Evolutionary conservation across 2,113 vertebrate genomes (phyloP), one percentile per base, ranked within the genome.

Genomic region (Arizona elegans): DNA sequence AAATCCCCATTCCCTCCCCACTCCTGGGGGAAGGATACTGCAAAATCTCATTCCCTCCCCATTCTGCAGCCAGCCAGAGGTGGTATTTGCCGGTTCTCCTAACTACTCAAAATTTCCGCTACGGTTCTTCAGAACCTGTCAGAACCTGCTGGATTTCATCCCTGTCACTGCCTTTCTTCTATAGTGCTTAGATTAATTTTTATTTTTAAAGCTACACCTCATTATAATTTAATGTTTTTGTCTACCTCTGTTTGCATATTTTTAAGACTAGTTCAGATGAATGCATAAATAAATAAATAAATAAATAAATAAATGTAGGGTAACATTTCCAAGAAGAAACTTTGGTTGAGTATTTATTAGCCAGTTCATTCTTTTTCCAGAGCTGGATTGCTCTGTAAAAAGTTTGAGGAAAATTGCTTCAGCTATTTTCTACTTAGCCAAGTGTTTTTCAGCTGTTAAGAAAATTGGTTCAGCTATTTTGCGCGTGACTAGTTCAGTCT

Each of bases 401-500:
- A 96, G 92, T 95, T 91, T 95, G 70, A 91, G 90, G 94, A 96
- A 97, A 97, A 97, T 96, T 96, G 92, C 59, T 94, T 96, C 92
- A 94, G 95, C 90, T 96, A 92, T 95, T 96, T 97, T 95, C 95
- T 93, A 97, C 95, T 97, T 96, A 96, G 93, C 47, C 93, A 95
- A 96, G 94, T 96, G 89, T 95, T 97, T 97, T 96, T 97, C 95
- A 96, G 95, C 94, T 97, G 94, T 96, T 96, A 97, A 96, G 95
- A 97, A 97, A 96, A 97, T 96, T 95, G 95, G 96, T 97, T 95
- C 93, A 96, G 94, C 93, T 97, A 97, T 92, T 91, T 96, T 87
- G 75, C 90, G 94, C 94, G 89, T 93, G 90, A 65, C 26, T 94
- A 94, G 88, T 85, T 95, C 1, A 1, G 55, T 81, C 90, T 94